Conservation (phyloP, 2,113 vertebrate species). For the Mionectes macconnelli region DNA sequence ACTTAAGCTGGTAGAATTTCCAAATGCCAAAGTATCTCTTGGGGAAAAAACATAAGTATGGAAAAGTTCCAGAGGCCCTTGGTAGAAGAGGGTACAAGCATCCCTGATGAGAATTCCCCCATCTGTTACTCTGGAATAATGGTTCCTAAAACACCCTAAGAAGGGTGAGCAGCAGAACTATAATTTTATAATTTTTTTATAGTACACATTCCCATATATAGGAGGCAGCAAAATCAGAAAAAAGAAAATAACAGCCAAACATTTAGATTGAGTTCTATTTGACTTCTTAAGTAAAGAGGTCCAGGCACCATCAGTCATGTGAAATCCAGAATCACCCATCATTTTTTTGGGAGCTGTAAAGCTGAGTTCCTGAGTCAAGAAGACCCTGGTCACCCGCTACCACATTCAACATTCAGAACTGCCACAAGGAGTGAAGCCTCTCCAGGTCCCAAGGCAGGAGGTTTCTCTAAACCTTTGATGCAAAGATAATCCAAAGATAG, state of each 20-base stretch:
- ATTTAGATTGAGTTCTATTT: neutral
- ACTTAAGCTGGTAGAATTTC: neutral
- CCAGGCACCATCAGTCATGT: neutral
- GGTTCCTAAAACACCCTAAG: neutral
- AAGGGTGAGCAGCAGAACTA: neutral
- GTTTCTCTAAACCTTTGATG: neutral
- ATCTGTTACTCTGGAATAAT: neutral
- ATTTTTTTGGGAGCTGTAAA: neutral
- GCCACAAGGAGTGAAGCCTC: neutral
- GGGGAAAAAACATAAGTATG: neutral
- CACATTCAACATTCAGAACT: neutral
- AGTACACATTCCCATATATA: neutral
- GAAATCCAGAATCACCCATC: neutral
- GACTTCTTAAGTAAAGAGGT: neutral
- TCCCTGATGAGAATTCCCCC: neutral
- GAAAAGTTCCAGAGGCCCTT: neutral
- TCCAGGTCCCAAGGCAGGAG: neutral
- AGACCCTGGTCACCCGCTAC: neutral
- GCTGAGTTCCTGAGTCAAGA: neutral
- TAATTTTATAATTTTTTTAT: neutral
- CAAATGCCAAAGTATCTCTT: neutral
- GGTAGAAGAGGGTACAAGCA: neutral
- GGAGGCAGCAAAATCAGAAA: neutral
- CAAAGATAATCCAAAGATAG: neutral
- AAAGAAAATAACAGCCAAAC: neutral